Conservation (phyloP, 2,797 vertebrate genomes). For the Poeciliopsis gracilis region DNA sequence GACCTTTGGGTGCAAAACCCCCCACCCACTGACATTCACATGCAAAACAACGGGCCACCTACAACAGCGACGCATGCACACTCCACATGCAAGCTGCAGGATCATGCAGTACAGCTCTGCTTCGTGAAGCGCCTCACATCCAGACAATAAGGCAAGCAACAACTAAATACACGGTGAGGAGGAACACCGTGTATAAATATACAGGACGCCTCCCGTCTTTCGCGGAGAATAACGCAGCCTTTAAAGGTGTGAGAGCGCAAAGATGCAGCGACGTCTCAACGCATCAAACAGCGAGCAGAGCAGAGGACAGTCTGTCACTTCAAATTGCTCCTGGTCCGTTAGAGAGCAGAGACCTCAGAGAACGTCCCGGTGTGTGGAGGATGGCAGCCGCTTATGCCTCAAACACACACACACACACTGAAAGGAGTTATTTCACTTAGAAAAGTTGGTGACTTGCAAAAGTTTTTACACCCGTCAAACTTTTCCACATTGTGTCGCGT, state of each 20-base stretch:
- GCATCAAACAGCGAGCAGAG: conserved; percentile 28
- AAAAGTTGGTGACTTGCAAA: neutral
- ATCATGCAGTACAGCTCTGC: conserved; percentile 47
- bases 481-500: neutral
- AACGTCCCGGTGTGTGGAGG: conserved; percentile 14
- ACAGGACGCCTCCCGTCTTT: conserved; percentile 13
- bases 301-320: conserved; percentile 54
- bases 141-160: conserved; percentile 25
- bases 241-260: conserved; percentile 29
- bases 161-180: conserved; percentile 22
- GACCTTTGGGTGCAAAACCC: conserved; percentile 24
- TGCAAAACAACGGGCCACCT: conserved; percentile 50
- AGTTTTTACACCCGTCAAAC: neutral
- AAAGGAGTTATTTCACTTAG: conserved; percentile 11
- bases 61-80: conserved; percentile 32
- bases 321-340: conserved; percentile 56
- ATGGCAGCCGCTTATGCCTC: conserved; percentile 15
- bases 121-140: conserved; percentile 4
- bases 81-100: conserved; percentile 43
- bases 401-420: neutral
- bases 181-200: conserved; percentile 22
- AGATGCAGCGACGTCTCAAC: conserved; percentile 18
- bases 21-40: conserved; percentile 58
- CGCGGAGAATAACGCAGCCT: conserved; percentile 18
- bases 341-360: conserved; percentile 29